Base-by-base conservation (phyloP, 2,113 vertebrate genomes). In the Anolis carolinensis region DNA sequence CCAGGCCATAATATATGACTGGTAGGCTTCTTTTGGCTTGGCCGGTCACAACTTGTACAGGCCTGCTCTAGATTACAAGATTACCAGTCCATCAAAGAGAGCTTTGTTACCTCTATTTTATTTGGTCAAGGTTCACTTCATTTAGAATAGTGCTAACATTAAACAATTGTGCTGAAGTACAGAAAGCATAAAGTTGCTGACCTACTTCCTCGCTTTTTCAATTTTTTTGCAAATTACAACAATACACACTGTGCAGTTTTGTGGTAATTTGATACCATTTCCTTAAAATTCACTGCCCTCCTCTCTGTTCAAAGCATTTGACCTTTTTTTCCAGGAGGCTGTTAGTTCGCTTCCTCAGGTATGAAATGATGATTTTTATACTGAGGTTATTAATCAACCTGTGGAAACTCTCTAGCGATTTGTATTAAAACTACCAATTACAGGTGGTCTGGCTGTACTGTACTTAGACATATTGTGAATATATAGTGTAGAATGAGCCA, bases 341-440 rank as follows among this genome's bases (percentile, higher is more conserved):
- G 4, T 27, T 79, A 55, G 73, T 93, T 94, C 91, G 93, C 65
- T 39, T 91, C 86, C 92, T 84, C n/a, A 86, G 73, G 78, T 89
- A 85, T 87, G 87, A 25, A 82, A 82, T 88, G 63, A 89, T 89
- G 67, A 11, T 87, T 94, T 65, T 94, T 92, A 86, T 94, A 92
- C 82, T 88, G 72, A 44, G 88, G 87, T 92, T 82, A 73, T 91
- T 92, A 93, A 87, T 91, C 80, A 92, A 93, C 89, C 71, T 91
- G 83, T 92, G 87, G 93, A 95, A 95, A 59, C 62, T 92, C 87
- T 90, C 73, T 90, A 92, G 90, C 93, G 92, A 91, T 93, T 91
- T 89, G 86, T 85, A 93, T 94, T 83, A 94, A 95, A 95, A 94
- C 88, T 77, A 90, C 86, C 85, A 94, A 76, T 94, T 92, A 92